These are phyloP conservation scores for Astyanax mexicanus DNA, from an alignment of 2,797 vertebrate species.

Conservation along the genomic window DNA sequence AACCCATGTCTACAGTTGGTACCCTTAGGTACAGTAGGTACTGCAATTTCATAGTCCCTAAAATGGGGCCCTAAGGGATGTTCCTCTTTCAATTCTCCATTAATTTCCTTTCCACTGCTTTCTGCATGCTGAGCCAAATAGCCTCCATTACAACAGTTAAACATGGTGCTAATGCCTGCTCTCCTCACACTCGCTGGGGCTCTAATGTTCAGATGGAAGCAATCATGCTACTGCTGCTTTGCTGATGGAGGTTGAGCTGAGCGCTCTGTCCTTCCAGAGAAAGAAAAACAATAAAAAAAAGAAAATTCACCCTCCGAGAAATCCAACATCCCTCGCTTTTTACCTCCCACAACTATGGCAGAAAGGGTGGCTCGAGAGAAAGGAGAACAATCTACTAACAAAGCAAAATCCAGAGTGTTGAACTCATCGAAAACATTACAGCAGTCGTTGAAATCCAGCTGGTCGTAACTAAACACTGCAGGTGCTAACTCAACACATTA, in stretches of 20 bases:
- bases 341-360: conserved; percentile 22
- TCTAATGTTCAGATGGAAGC: conserved; percentile 64
- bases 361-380: neutral
- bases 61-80: too few relatives aligned
- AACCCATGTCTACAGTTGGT: too few relatives aligned
- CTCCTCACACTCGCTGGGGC: conserved; percentile 40
- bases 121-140: neutral
- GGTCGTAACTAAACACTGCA: neutral
- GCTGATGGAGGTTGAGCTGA: conserved; percentile 36
- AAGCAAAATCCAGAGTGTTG: neutral
- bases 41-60: too few relatives aligned
- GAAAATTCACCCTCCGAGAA: neutral
- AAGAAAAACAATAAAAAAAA: conserved; percentile 7
- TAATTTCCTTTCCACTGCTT: neutral
- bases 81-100: neutral
- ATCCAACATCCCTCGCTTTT: conserved; percentile 14
- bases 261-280: conserved; percentile 44
- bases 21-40: too few relatives aligned
- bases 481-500: neutral
- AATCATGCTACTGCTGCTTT: conserved; percentile 59
- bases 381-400: conserved; percentile 8
- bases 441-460: neutral
- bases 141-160: neutral
- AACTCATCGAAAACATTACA: neutral
- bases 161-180: conserved; percentile 2